These are phyloP conservation scores for Syngnathus rostellatus DNA, from an alignment of 2,797 vertebrate species.

Conservation along the genomic window DNA sequence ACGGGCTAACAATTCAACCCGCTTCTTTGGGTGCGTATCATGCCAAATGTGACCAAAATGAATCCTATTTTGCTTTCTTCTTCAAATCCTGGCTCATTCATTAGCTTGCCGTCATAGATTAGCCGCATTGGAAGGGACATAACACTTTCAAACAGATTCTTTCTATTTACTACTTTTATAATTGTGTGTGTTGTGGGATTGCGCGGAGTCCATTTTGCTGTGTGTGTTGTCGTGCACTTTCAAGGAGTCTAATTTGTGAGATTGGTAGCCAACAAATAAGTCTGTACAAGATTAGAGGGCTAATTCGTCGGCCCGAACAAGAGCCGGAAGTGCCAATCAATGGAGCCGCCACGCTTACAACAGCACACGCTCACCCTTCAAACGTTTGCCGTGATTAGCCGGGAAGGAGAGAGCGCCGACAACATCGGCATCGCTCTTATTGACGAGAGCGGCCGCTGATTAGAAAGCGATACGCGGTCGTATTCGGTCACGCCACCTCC, in stretches of 20 bases:
- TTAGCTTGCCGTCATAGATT: no score
- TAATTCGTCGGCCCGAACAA: conserved; percentile 71
- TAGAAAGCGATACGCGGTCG: conserved; percentile 77
- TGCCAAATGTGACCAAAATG: background rate
- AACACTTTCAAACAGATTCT: no score
- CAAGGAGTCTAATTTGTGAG: conserved; percentile 61
- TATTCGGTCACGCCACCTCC: conserved; percentile 48
- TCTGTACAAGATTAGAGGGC: conserved; percentile 70
- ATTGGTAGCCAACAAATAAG: conserved; percentile 70
- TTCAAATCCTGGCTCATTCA: background rate
- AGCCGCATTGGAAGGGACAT: no score
- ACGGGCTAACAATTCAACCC: background rate
- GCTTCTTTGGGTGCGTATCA: background rate
- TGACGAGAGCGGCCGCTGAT: conserved; percentile 74
- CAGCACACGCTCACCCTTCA: conserved; percentile 47
- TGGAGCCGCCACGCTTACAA: conserved; percentile 67
- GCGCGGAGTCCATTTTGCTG: no score
- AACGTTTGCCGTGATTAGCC: conserved; percentile 71
- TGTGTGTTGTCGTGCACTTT: conserved; percentile 26
- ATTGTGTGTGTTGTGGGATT: no score
- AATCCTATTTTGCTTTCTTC: background rate
- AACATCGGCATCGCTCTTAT: conserved; percentile 77
- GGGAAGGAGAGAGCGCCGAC: conserved; percentile 49
- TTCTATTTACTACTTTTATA: no score
- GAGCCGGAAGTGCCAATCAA: conserved; percentile 72